Evolutionary conservation across 2,888 invertebrate species (phyloP), one percentile per base, ranked within the genome.

Genomic region (Tipula helvola): DNA sequence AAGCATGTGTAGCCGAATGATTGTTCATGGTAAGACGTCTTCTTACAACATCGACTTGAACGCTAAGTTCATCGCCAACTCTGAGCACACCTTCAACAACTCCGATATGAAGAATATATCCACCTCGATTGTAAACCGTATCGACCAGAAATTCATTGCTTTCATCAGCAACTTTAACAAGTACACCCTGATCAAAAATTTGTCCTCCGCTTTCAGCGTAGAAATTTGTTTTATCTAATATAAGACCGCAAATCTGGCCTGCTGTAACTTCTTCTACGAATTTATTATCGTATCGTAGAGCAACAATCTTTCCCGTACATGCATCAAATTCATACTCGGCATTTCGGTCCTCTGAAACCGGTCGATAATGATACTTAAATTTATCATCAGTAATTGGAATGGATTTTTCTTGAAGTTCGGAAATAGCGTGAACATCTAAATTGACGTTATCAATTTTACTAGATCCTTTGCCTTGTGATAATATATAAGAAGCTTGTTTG

Each of bases 181-280:
- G 93, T 89, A 96, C 97, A 36, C 99, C 99, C 90, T 97, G 97
- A 91, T 99, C 99, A 91, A 95, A 98, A 89, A 98, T 98, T 92
- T 99, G 99, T 13, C 99, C 99, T 88, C 99, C 99, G 92, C 99
- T 98, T 92, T 99, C 99, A 0, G 99, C 99, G 92, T 99, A 99
- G 92, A 99, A 99, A 91, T 94, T 96, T 0, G 99, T 99, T 89
- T 93, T 94, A 91, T 99, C 97, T 87, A 99, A 92, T 88, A 99
- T 92, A 87, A 99, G 92, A 18, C 98, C 99, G 91, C 98, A 98
- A 91, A 97, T 97, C 89, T 97, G 95, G 0, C 98, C 98, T 41
- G 96, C 95, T 44, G 91, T 92, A 8, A 98, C 96, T 90, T 95
- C 93, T 88, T 96, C 93, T 0, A 98, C 97, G 92, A 99, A 99